Conservation (phyloP, 2,797 vertebrate genomes). For the Sebastolobus altivelis region DNA sequence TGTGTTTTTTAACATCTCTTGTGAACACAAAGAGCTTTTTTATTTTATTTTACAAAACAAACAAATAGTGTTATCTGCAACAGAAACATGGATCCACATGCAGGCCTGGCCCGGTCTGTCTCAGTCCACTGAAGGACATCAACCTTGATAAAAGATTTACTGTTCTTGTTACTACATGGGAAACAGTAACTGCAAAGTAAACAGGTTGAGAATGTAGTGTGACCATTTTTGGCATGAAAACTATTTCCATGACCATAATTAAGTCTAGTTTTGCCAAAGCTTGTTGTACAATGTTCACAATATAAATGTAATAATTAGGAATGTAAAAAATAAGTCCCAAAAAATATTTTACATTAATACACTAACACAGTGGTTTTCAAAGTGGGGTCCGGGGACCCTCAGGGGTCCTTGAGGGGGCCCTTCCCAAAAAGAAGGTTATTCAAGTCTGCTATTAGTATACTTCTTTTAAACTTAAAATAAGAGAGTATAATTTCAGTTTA, state of each 20-base stretch:
- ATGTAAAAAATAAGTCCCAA: background rate
- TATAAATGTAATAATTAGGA: background rate
- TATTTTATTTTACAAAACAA: slow-evolving; percentile 58
- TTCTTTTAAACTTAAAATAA: no score
- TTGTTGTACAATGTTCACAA: background rate
- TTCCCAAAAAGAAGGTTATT: no score
- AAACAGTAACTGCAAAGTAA: slow-evolving; percentile 47
- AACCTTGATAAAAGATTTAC: slow-evolving; percentile 67
- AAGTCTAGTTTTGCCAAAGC: background rate
- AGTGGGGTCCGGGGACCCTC: background rate
- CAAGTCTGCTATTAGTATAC: no score
- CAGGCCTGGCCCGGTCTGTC: slow-evolving; percentile 57
- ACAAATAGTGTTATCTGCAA: slow-evolving; percentile 68
- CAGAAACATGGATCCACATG: slow-evolving; percentile 63
- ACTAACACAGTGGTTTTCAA: background rate
- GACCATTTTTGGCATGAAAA: background rate
- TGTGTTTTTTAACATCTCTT: slow-evolving; percentile 51
- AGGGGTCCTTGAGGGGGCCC: no score
- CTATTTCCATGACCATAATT: background rate
- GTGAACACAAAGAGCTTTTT: slow-evolving; percentile 65
- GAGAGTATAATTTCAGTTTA: no score
- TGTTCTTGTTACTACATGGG: slow-evolving; percentile 34
- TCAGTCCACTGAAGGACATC: slow-evolving; percentile 60
- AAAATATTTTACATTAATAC: background rate
- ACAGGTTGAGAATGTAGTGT: slow-evolving; percentile 5